Percentiles rank a stretch among this genome's conserved stretches.
Conservation (phyloP, 2,113 vertebrate genomes). For the Syrmaticus mikado region DNA sequence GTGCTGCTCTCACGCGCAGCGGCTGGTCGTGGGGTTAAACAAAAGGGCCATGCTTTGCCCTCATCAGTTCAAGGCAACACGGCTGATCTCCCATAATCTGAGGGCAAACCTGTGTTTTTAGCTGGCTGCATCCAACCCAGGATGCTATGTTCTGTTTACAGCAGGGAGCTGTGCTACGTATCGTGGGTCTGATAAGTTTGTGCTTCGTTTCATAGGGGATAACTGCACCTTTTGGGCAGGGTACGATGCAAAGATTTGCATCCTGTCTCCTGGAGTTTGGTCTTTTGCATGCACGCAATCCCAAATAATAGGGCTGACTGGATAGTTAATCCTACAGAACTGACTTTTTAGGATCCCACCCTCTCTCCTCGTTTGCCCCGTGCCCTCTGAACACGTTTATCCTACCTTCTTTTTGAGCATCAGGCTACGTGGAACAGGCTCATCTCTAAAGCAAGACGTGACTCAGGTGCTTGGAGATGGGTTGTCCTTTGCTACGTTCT, state of each 20-base stretch:
- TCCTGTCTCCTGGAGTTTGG: neutral
- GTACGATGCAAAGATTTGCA: neutral
- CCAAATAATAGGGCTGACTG: neutral
- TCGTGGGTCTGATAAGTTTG: accelerated
- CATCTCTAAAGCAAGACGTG: neutral
- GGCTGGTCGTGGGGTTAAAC: neutral
- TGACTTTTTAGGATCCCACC: neutral
- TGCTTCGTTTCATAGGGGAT: neutral
- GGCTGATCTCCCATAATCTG: conserved; percentile 26
- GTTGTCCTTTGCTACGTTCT: neutral
- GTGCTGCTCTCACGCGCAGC: neutral
- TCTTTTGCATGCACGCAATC: neutral
- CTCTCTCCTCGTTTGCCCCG: too few relatives aligned
- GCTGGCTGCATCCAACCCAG: neutral
- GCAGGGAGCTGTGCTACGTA: neutral
- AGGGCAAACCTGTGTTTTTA: conserved; percentile 23
- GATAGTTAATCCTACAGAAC: neutral
- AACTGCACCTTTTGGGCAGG: neutral
- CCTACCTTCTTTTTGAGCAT: neutral
- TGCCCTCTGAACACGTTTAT: neutral
- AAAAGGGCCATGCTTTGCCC: neutral
- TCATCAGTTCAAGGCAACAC: neutral
- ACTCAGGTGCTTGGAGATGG: neutral
- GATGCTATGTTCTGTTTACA: neutral
- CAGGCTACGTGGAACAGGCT: neutral